Base-by-base conservation (phyloP, 2,113 vertebrate species). In the Pelecanoides urinatrix region DNA sequence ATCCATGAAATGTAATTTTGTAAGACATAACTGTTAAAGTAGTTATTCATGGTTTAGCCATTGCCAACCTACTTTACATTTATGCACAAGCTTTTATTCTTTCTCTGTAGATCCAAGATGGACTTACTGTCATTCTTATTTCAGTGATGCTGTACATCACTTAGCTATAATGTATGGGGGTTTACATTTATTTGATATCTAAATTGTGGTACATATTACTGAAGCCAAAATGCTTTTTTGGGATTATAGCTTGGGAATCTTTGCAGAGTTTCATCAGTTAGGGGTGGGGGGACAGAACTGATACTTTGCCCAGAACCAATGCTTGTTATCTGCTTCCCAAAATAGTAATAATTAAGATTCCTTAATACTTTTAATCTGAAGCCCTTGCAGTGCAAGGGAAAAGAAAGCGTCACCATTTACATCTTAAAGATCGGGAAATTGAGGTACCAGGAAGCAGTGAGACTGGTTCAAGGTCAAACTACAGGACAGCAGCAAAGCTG, bases 1-100 rank as follows among this genome's bases (percentile, higher is more conserved):
- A 95, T 96, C 86, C 86, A 5, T 8, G 66, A 82, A 94, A 96
- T 90, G 82, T 42, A 86, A 96, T 94, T 97, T 96, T 96, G 62
- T 92, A 97, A 95, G 91, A 92, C 85, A 55, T 89, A 75, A 49
- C 88, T 95, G 44, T 68, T 95, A 63, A 58, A 89, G 90, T 74
- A 93, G 74, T 84, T 96, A 91, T 85, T 62, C 53, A 70, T 42
- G 22, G 63, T 88, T 90, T 90, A 90, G 44, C 10, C 47, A 30
- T 90, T 96, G 85, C 80, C 62, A 94, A n/a, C 42, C 81, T 83
- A 58, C 36, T 92, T 94, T 84, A 94, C 53, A 91, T 94, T 97
- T 94, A 89, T 59, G 16, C 61, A 87, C 5, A 47, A 78, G 50
- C 40, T 92, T 95, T 96, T 72, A 53, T 62, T 93, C 89, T 91